A percentile compares a stretch with the other conserved stretches of the same genome.
Conservation (phyloP, 2,113 vertebrate species). For the Tringa solitaria region DNA sequence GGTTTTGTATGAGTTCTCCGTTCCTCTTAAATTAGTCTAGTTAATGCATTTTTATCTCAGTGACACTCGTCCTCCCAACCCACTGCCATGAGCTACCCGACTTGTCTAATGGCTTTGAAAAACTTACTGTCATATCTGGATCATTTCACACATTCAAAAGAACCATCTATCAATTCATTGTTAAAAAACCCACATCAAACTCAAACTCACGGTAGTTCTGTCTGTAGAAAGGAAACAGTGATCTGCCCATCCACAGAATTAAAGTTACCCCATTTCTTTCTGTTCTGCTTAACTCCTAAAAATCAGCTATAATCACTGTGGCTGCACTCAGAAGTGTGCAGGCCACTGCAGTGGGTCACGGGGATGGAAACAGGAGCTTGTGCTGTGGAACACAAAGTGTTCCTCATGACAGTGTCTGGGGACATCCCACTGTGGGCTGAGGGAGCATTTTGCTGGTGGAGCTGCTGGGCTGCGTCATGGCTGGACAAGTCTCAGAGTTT, state of each 20-base stretch:
- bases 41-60: conserved; percentile 14
- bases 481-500: background rate
- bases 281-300: background rate
- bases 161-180: background rate
- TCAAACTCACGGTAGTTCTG: background rate
- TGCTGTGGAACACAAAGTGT: background rate
- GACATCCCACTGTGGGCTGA: accelerated
- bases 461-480: background rate
- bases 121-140: background rate
- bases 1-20: background rate
- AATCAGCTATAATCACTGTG: background rate
- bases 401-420: background rate
- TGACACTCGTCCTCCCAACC: background rate
- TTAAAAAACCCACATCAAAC: background rate
- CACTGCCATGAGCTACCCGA: background rate
- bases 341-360: too few species aligned
- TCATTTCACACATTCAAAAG: conserved; percentile 6
- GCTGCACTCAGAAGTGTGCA: background rate
- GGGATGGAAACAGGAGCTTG: background rate
- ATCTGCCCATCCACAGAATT: background rate
- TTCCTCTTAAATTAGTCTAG: background rate
- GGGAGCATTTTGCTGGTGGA: background rate
- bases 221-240: background rate
- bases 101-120: conserved; percentile 29
- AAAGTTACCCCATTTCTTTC: background rate